Evolutionary conservation across 2,113 vertebrate genomes (phyloP), one percentile per base, ranked within the genome.

Genomic region (Festucalex cinctus): DNA sequence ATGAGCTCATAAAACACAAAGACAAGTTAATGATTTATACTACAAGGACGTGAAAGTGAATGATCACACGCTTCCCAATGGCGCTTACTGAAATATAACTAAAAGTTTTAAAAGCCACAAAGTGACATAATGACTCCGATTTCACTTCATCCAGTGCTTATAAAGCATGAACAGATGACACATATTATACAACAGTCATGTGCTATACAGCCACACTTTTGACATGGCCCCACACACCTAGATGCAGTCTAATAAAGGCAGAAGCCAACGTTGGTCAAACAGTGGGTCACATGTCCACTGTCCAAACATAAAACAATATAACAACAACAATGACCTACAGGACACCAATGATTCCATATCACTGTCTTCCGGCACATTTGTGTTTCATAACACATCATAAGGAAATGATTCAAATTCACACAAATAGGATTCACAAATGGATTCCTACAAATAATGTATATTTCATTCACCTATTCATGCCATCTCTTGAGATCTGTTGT

Each of bases 241-340:
- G 16, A 9, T 63, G 22, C 19, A 32, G 28, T 59, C 61, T 39
- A 24, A 46, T 17, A 44, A 57, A 46, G 46, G 32, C 13, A 54
- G 37, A 60, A 77, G 73, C 62, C 84, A 78, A 82, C 83, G 37
- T 35, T 32, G 3, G 41, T 72, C 37, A 20, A 46, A 19, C 16
- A 63, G 49, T 14, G 28, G 26, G 37, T 76, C 76, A 83, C 72
- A 60, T 84, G 71, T 48, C 26, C 37, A 63, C 71, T 67, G 35
- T 65, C 24, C 69, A 54, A 65, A 70, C 51, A 75, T 13, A 2
- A 8, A 57, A 1, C 56, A 22, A 28, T 57, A 1, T 17, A 16
- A n/a, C 8, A 22, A 51, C 20, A 16, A 20, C 5, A n/a, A n/a
- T 51, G 48, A 22, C 46, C 46, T 9, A 8, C 28, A 32, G 28